Conservation (phyloP, 2,888 invertebrate species). For the Lithophane socia region DNA sequence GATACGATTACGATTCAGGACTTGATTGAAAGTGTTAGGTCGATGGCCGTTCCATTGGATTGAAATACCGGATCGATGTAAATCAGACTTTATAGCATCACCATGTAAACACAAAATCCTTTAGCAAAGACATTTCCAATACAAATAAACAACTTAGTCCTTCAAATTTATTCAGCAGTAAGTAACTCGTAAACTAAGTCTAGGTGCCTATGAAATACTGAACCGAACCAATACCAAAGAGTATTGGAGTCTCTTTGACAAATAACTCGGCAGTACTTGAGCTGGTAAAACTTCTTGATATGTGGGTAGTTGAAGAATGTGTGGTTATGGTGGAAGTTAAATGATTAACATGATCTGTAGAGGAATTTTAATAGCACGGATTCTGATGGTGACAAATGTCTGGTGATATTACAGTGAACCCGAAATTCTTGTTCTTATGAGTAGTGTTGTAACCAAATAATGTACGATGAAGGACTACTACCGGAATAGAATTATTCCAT, state of each 20-base stretch:
- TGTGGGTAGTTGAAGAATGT: not conserved
- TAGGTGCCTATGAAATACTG: not conserved
- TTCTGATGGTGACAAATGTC: not conserved
- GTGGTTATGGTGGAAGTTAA: not conserved
- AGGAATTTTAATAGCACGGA: not conserved
- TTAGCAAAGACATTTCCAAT: slow-evolving; percentile 7
- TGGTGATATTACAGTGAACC: not conserved
- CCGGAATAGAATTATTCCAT: too few relatives aligned
- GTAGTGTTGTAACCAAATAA: not conserved
- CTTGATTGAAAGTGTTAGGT: not conserved
- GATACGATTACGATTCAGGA: too few relatives aligned
- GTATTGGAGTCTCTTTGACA: slow-evolving; percentile 8
- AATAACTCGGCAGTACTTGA: not conserved
- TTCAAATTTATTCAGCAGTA: slow-evolving; percentile 2
- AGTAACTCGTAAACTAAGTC: slow-evolving; percentile 1
- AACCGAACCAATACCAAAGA: slow-evolving; percentile 11
- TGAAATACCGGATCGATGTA: not conserved
- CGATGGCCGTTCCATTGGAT: not conserved
- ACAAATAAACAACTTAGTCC: slow-evolving; percentile 1
- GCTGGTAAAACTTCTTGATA: not conserved
- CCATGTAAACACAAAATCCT: not conserved
- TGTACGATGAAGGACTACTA: not conserved
- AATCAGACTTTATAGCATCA: not conserved
- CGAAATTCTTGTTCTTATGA: not conserved
- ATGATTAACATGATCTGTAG: slow-evolving; percentile 7